phyloP scores from a whole-genome alignment of 2,113 vertebrate genomes.

The Thamnaconus septentrionalis region DNA sequence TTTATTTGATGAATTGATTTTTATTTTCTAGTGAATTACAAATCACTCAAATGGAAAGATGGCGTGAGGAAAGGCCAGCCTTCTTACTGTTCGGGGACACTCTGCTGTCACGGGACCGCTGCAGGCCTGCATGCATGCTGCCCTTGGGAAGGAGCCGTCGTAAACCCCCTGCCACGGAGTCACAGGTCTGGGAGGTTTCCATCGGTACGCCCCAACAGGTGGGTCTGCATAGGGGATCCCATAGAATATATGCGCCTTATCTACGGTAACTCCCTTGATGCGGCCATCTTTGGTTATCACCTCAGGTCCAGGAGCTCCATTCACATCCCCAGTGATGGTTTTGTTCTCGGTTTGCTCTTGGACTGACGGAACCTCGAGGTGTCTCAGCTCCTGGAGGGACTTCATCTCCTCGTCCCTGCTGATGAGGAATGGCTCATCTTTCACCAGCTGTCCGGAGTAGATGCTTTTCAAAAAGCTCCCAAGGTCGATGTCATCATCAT shows the following conservation, averaged over 20 bases:
- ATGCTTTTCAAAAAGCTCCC: conserved; percentile 57
- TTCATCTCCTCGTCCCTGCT: conserved; percentile 36
- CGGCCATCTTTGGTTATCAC: conserved; percentile 65
- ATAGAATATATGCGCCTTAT: conserved; percentile 73
- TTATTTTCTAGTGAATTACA: too few relatives aligned
- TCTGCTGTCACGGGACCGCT: conserved; percentile 45
- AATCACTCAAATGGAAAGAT: not conserved
- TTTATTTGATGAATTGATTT: too few relatives aligned
- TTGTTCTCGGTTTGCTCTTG: conserved; percentile 21
- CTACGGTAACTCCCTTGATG: conserved; percentile 52
- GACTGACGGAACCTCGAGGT: conserved; percentile 7
- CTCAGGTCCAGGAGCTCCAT: conserved; percentile 40
- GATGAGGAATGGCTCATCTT: conserved; percentile 37
- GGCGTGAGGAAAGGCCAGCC: not conserved
- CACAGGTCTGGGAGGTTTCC: conserved; percentile 70
- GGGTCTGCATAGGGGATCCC: conserved; percentile 76
- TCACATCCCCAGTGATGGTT: conserved; percentile 8
- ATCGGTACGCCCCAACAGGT: conserved; percentile 70
- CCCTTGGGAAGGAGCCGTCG: conserved; percentile 71
- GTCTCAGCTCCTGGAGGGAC: conserved; percentile 17
- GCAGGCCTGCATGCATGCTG: conserved; percentile 74
- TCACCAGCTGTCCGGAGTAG: conserved; percentile 29
- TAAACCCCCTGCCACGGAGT: conserved; percentile 65
- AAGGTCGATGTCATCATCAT: conserved; percentile 41
- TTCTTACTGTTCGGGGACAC: conserved; percentile 68